Evolutionary conservation across 1,140 invertebrate genomes (phyloP).

Genomic region (Drosophila ercepeae): DNA sequence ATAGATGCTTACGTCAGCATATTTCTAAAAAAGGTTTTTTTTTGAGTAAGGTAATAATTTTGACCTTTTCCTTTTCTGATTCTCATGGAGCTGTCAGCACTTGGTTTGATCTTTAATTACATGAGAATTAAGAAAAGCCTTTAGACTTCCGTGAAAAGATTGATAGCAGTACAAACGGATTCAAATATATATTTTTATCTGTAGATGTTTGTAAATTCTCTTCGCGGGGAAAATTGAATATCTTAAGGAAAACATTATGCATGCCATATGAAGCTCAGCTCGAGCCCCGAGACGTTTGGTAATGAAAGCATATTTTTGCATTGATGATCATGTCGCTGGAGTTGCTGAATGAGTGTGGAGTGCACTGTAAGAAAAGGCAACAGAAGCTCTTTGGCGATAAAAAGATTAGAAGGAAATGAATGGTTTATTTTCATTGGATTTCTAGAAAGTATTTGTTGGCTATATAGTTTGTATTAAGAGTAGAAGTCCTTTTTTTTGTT

Average conservation of each 20-base stretch:
- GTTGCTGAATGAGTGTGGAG: conserved; percentile 2
- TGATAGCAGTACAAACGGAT: conserved; percentile 47
- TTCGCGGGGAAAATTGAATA: conserved; percentile 19
- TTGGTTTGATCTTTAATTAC: conserved; percentile 43
- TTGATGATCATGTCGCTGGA: conserved; percentile 28
- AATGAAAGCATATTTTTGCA: conserved; percentile 81
- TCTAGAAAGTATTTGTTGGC: no score
- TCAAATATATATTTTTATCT: no score
- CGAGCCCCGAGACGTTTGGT: conserved; percentile 62
- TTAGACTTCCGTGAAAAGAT: conserved; percentile 54
- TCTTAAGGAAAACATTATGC: conserved; percentile 46
- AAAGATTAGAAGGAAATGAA: no score
- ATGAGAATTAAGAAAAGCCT: conserved; percentile 12
- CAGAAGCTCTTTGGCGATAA: no score
- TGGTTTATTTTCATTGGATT: not conserved
- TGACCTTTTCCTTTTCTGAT: conserved; percentile 25
- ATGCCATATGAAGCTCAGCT: conserved; percentile 52
- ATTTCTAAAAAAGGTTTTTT: conserved; percentile 17
- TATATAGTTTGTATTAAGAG: no score
- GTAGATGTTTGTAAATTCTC: conserved; percentile 29
- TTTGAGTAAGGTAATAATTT: conserved; percentile 2
- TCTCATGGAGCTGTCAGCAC: conserved; percentile 34
- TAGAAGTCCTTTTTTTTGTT: conserved; percentile 18
- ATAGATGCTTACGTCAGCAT: conserved; percentile 13
- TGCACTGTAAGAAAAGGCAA: not conserved